Conservation (phyloP, 1,140 invertebrate genomes). For the Drusus annulatus region DNA sequence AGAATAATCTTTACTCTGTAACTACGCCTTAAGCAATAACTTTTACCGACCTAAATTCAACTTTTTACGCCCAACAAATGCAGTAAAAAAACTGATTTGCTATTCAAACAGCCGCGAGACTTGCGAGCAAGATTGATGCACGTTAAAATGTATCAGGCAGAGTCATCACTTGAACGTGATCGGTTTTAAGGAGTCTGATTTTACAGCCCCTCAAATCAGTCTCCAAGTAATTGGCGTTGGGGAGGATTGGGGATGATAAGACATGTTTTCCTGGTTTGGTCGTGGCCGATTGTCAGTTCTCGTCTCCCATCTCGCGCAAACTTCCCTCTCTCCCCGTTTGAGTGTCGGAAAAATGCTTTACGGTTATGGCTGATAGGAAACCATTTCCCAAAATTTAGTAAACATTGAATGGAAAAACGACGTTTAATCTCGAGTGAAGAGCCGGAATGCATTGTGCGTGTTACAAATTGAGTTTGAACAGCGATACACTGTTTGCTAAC, state of each 20-base stretch:
- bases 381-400: conserved; percentile 3
- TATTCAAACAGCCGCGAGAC: not conserved
- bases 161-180: conserved; percentile 29
- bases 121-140: not conserved
- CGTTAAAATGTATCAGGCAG: conserved; percentile 22
- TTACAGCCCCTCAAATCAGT: conserved; percentile 27
- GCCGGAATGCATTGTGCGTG: not conserved
- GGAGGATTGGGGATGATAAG: conserved; percentile 41
- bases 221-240: conserved; percentile 36
- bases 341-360: conserved; percentile 12
- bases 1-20: not conserved
- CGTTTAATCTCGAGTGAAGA: no score
- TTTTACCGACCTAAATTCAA: no score
- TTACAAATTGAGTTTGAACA: not conserved
- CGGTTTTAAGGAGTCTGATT: conserved; percentile 26
- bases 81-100: no score
- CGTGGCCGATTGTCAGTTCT: conserved; percentile 10
- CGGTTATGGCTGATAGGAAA: conserved; percentile 22
- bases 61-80: no score
- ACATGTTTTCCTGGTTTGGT: conserved; percentile 35
- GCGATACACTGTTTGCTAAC: no score
- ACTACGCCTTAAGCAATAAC: no score
- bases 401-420: conserved; percentile 17
- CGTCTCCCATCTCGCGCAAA: conserved; percentile 3
- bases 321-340: not conserved